Percentiles rank a stretch among this genome's conserved stretches.
phyloP scores from a whole-genome alignment of 1,140 invertebrate species.

The Heliconius nattereri region DNA sequence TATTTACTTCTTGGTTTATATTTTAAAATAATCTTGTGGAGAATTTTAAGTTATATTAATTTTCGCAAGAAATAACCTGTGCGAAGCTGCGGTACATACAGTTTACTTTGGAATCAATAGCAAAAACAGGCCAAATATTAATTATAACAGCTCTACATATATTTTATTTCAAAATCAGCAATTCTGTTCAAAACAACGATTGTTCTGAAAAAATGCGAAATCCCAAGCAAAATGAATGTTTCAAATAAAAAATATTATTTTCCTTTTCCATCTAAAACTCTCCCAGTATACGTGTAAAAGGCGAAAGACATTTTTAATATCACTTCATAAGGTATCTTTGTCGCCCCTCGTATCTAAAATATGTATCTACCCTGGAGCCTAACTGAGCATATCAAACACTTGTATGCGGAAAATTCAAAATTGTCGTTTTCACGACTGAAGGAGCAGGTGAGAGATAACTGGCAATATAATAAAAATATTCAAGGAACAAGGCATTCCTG shows the following conservation, averaged over 20 bases:
- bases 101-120: too few relatives aligned
- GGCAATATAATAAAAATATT: slow-evolving; percentile 59
- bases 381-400: slow-evolving; percentile 43
- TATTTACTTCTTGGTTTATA: neutral
- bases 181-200: too few relatives aligned
- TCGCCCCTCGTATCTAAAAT: slow-evolving; percentile 17
- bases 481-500: slow-evolving; percentile 45
- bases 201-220: neutral
- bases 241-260: neutral
- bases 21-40: neutral
- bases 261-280: neutral
- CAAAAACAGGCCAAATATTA: too few relatives aligned
- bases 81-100: too few relatives aligned
- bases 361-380: slow-evolving; percentile 9
- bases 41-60: too few relatives aligned
- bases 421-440: slow-evolving; percentile 73
- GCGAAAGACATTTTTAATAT: slow-evolving; percentile 35
- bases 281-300: neutral
- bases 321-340: slow-evolving; percentile 36
- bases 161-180: too few relatives aligned
- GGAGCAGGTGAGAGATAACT: slow-evolving; percentile 62
- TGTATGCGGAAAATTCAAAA: slow-evolving; percentile 73
- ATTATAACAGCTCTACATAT: too few relatives aligned
- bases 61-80: too few relatives aligned
- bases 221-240: neutral